Conservation (phyloP, 2,113 vertebrate genomes). For the Bolborhynchus lineola region DNA sequence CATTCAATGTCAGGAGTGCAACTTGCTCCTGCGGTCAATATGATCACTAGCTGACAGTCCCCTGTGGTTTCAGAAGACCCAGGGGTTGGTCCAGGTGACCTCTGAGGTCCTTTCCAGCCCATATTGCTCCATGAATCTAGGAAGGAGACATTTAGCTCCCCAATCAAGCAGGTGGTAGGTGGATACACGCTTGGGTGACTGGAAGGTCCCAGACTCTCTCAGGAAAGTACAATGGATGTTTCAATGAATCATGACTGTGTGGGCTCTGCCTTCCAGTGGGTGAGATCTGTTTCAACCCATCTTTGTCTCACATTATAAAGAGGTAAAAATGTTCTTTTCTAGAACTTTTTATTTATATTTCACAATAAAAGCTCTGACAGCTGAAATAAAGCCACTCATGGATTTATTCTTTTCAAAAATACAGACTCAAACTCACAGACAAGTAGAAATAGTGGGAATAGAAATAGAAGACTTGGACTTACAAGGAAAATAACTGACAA, state of each 20-base stretch:
- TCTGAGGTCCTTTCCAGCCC: neutral
- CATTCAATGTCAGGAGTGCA: neutral
- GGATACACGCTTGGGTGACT: rapidly evolving
- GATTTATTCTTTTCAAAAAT: constrained; percentile 41
- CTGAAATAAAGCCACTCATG: neutral
- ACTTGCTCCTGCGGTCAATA: neutral
- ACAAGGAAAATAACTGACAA: neutral
- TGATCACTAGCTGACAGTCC: neutral
- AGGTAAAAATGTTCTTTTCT: constrained; percentile 14
- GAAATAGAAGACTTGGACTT: neutral
- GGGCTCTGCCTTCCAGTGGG: constrained; percentile 56
- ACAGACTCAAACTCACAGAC: constrained; percentile 1
- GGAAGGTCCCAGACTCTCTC: neutral
- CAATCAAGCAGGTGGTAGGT: neutral
- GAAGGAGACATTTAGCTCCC: neutral
- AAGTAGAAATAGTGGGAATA: neutral
- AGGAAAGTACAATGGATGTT: neutral
- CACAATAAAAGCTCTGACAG: constrained; percentile 42
- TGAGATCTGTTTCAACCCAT: constrained; percentile 49
- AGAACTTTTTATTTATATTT: constrained; percentile 48
- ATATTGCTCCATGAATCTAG: neutral
- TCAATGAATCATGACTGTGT: constrained; percentile 45
- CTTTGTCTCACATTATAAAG: constrained; percentile 37
- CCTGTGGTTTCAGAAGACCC: neutral
- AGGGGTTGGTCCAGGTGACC: neutral